These are phyloP conservation scores for Tachina grossa DNA, from an alignment of 2,888 invertebrate species.

Conservation along the genomic window DNA sequence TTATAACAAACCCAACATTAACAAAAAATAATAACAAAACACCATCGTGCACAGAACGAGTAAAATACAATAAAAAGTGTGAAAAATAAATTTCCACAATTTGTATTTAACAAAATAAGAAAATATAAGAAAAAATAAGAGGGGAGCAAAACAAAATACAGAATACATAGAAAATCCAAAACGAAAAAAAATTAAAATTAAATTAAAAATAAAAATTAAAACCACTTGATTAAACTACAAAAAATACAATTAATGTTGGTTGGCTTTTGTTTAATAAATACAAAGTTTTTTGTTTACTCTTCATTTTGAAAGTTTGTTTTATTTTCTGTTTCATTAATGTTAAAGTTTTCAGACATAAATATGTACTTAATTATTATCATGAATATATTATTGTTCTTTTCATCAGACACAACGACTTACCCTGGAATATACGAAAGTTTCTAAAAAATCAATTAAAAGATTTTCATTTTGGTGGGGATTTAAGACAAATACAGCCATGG, in stretches of 20 bases:
- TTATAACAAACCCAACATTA: background rate
- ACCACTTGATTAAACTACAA: constrained; percentile 63
- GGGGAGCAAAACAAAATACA: background rate
- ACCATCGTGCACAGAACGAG: background rate
- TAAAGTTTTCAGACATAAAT: constrained; percentile 49
- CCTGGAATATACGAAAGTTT: constrained; percentile 88
- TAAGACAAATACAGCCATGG: constrained; percentile 89
- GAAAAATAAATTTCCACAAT: constrained; percentile 37
- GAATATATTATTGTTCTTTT: constrained; percentile 8
- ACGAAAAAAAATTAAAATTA: background rate
- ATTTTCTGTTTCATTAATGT: constrained; percentile 17
- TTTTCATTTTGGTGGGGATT: constrained; percentile 86
- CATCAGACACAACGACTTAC: constrained; percentile 85
- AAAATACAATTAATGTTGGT: constrained; percentile 51
- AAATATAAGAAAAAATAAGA: background rate
- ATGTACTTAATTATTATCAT: constrained; percentile 9
- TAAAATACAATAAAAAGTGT: constrained; percentile 27
- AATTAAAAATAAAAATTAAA: constrained; percentile 37
- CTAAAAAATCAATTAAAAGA: constrained; percentile 86
- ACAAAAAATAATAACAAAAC: constrained; percentile 5
- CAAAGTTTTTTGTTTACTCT: background rate
- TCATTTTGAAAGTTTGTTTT: constrained; percentile 3
- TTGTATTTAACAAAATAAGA: constrained; percentile 21
- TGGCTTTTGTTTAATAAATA: constrained; percentile 7
- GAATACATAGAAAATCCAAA: background rate